Base-by-base conservation (phyloP, 2,797 vertebrate species). In the Paguma larvata region DNA sequence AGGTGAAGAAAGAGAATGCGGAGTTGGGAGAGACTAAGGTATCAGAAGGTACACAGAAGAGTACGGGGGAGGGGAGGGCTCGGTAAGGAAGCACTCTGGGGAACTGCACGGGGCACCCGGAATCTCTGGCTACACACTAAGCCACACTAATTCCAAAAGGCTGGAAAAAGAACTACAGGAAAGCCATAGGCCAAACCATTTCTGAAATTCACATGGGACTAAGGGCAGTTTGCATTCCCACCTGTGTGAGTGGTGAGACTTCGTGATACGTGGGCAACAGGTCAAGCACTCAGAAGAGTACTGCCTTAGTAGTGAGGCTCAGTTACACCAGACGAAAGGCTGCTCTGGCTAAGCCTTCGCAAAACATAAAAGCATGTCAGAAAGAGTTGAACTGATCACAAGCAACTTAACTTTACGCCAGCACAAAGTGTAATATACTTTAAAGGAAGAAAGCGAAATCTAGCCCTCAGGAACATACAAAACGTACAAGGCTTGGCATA, bases 371-470 rank as follows among this genome's bases (percentile, higher is more conserved):
- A 80, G 70, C 30, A 86, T 79, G 30, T 41, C 18, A 89, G 46
- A 85, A 88, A 97, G 79, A 6, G 16, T 44, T 65, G 85, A 56
- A 90, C 19, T 84, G 32, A 89, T 41, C 53, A 38, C 8, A 72
- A 38, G 51, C 89, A 84, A 94, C 23, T 51, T 82, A 67, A 34
- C 25, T 63, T 16, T 46, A 85, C 4, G n/a, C 16, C 89, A 83
- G 48, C 95, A 95, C 48, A 77, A 90, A 96, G 38, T 65, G 38
- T 6, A 68, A 32, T n/a, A 46, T 63, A 9, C 41, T 87, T 73
- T 77, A 84, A 85, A 88, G 48, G 16, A 95, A 87, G 73, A 85
- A 83, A 80, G 59, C n/a, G 62, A 94, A 94, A 86, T 65, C 82
- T 11, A 89, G 27, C 65, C 56, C 11, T 53, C 56, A 32, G 88